Conservation (phyloP, 2,113 vertebrate genomes). For the Addax nasomaculatus region DNA sequence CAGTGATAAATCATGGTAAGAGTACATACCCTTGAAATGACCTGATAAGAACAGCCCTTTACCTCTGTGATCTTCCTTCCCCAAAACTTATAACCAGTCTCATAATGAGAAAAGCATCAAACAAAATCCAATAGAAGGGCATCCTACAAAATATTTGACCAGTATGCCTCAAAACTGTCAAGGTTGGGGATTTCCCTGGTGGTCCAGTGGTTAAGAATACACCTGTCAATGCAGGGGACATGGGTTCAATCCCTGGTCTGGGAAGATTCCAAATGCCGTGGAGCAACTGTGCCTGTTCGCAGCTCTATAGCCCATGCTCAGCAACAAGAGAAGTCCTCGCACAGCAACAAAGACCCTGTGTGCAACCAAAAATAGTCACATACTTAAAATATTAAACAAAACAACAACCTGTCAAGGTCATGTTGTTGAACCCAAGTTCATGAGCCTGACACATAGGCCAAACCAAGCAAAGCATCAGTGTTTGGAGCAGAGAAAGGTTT, state of each 20-base stretch:
- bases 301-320: neutral
- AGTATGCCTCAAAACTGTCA: neutral
- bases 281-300: neutral
- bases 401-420: neutral
- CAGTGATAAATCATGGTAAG: neutral
- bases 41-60: neutral
- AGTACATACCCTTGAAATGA: neutral
- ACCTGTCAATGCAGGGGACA: neutral
- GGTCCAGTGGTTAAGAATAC: neutral
- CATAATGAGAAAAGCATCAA: neutral
- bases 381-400: neutral
- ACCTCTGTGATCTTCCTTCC: neutral
- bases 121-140: neutral
- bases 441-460: neutral
- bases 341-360: neutral
- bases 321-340: neutral
- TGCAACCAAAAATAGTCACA: neutral
- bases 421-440: neutral
- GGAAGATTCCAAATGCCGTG: neutral
- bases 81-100: neutral
- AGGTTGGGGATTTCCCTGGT: neutral
- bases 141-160: neutral
- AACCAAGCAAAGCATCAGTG: neutral
- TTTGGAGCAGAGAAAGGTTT: neutral
- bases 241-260: neutral